Percentiles rank a stretch among this genome's conserved stretches.
Conservation (phyloP, 2,113 vertebrate species). For the Abramis brama region DNA sequence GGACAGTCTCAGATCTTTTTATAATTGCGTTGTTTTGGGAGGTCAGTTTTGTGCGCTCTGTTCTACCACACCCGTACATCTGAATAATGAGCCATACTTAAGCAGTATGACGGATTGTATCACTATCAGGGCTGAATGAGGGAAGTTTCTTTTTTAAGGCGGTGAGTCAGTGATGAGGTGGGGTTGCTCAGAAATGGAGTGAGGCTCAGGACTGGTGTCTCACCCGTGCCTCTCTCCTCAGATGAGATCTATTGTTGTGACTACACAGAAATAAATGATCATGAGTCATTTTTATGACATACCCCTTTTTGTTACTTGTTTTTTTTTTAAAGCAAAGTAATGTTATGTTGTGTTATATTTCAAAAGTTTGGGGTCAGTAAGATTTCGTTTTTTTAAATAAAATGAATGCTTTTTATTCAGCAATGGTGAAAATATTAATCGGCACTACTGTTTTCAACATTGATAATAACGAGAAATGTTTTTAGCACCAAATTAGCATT, state of each 20-base stretch:
- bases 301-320: background rate
- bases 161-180: conserved; percentile 74
- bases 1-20: background rate
- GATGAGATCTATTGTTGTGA: conserved; percentile 34
- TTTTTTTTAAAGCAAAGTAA: background rate
- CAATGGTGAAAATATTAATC: background rate
- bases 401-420: background rate
- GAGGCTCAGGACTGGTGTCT: conserved; percentile 59
- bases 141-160: conserved; percentile 72
- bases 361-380: too few species aligned
- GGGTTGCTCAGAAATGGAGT: conserved; percentile 67
- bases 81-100: conserved; percentile 60
- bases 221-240: conserved; percentile 46
- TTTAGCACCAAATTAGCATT: background rate
- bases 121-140: conserved; percentile 64
- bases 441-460: background rate
- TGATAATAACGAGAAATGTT: background rate
- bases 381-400: too few species aligned
- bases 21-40: conserved; percentile 14
- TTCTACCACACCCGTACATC: conserved; percentile 62
- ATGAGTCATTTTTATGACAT: conserved; percentile 21
- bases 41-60: background rate
- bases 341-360: background rate
- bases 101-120: conserved; percentile 48
- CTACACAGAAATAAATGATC: background rate